These are phyloP conservation scores for Antheraea mylitta DNA, from an alignment of 1,140 invertebrate genomes.

Conservation along the genomic window DNA sequence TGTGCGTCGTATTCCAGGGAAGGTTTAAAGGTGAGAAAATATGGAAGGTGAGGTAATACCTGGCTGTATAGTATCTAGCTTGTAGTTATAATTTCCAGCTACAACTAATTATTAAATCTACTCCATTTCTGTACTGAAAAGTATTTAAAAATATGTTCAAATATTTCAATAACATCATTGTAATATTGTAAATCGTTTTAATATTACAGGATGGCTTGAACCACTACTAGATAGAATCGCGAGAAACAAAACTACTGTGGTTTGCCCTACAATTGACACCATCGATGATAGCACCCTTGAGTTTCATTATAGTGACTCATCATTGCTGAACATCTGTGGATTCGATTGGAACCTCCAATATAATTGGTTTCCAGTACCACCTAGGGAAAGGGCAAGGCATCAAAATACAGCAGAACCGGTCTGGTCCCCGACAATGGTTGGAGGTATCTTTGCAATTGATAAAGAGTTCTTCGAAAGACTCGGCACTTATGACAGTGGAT, in stretches of 20 bases:
- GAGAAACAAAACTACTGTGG: slow-evolving; percentile 91
- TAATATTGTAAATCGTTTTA: not conserved
- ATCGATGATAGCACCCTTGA: slow-evolving; percentile 95
- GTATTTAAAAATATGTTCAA: too few species aligned
- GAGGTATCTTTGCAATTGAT: slow-evolving; percentile 84
- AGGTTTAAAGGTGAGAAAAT: too few species aligned
- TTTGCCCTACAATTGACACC: slow-evolving; percentile 95
- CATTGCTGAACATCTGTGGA: slow-evolving; percentile 94
- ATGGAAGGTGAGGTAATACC: too few species aligned
- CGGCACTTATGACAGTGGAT: slow-evolving; percentile 98
- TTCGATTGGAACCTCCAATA: slow-evolving; percentile 99
- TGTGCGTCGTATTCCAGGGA: too few species aligned
- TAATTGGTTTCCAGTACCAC: slow-evolving; percentile 98
- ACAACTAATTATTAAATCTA: too few species aligned
- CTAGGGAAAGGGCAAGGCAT: slow-evolving; percentile 91
- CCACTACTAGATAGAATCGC: slow-evolving; percentile 96
- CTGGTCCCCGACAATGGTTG: slow-evolving; percentile 98
- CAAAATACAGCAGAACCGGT: slow-evolving; percentile 94
- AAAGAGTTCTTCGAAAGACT: slow-evolving; percentile 93
- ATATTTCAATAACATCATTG: too few species aligned
- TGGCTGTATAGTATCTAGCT: too few species aligned
- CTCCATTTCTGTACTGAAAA: too few species aligned
- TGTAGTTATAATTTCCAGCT: too few species aligned
- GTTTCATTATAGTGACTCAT: slow-evolving; percentile 92
- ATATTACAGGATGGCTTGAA: slow-evolving; percentile 93